Evolutionary conservation across 2,113 vertebrate species (phyloP).

Genomic region (Rhabdomys dilectus): DNA sequence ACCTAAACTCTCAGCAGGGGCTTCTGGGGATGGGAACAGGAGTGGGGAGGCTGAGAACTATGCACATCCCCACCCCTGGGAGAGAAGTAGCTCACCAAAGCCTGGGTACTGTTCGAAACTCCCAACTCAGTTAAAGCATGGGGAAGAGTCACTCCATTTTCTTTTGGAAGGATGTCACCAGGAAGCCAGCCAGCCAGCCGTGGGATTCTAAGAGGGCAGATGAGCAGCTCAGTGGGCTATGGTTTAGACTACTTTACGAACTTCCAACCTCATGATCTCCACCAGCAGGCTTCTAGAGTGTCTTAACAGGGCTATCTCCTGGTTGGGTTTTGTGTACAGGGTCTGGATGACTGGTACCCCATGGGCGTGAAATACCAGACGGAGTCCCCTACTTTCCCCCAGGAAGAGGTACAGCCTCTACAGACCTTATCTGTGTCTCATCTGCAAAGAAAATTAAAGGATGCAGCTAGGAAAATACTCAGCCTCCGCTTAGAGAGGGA

Average conservation of each 20-base stretch:
- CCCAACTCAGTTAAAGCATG: neutral
- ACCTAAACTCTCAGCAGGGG: neutral
- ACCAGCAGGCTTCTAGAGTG: fast-evolving
- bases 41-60: neutral
- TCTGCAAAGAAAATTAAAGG: slow-evolving; percentile 88
- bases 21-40: neutral
- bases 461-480: slow-evolving; percentile 88
- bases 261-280: fast-evolving
- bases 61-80: neutral
- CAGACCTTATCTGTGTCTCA: neutral
- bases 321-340: slow-evolving; percentile 78
- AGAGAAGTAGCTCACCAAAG: neutral
- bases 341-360: slow-evolving; percentile 53
- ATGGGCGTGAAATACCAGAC: slow-evolving; percentile 74
- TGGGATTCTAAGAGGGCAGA: too few species aligned
- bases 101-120: neutral
- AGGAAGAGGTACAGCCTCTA: neutral
- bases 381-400: slow-evolving; percentile 65
- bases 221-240: neutral
- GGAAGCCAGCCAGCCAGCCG: neutral
- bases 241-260: neutral
- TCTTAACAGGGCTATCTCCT: neutral
- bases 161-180: neutral
- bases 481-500: slow-evolving; percentile 90
- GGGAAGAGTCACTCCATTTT: fast-evolving